A percentile compares a stretch with the other conserved stretches of the same genome.
Conservation (phyloP, 2,113 vertebrate genomes). For the Otus sunia region DNA sequence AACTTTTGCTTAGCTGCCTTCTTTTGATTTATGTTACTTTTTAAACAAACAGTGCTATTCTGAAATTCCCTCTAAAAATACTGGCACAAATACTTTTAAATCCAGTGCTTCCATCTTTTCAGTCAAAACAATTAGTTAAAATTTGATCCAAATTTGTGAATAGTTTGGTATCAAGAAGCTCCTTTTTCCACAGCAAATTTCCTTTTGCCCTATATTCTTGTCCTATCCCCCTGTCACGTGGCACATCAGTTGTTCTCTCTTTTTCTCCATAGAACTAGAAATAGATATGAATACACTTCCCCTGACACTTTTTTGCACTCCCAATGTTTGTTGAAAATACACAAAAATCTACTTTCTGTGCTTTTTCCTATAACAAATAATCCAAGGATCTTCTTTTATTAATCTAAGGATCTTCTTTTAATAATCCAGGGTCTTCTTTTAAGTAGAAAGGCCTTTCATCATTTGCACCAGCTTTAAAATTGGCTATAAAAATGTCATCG, state of each 20-base stretch:
- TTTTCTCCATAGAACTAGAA: neutral
- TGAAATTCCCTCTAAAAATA: neutral
- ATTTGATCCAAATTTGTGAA: neutral
- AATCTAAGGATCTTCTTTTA: neutral
- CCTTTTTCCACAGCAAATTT: neutral
- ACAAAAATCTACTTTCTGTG: neutral
- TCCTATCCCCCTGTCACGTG: accelerated
- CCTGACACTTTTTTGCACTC: neutral
- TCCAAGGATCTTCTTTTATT: neutral
- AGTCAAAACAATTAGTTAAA: neutral
- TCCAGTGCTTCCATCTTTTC: neutral
- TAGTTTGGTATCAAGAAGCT: neutral
- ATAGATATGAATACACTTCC: neutral
- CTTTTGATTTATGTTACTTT: neutral
- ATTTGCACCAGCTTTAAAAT: neutral
- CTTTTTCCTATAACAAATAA: neutral
- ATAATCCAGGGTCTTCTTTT: neutral
- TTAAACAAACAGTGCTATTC: neutral
- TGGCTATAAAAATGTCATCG: neutral
- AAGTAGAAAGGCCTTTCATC: neutral
- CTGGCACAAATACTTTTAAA: neutral
- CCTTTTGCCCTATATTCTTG: neutral
- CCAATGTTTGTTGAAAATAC: neutral
- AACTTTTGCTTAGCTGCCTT: neutral
- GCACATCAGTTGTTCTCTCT: neutral